Evolutionary conservation across 2,113 vertebrate species (phyloP).

Genomic region (Gymnarchus niloticus): DNA sequence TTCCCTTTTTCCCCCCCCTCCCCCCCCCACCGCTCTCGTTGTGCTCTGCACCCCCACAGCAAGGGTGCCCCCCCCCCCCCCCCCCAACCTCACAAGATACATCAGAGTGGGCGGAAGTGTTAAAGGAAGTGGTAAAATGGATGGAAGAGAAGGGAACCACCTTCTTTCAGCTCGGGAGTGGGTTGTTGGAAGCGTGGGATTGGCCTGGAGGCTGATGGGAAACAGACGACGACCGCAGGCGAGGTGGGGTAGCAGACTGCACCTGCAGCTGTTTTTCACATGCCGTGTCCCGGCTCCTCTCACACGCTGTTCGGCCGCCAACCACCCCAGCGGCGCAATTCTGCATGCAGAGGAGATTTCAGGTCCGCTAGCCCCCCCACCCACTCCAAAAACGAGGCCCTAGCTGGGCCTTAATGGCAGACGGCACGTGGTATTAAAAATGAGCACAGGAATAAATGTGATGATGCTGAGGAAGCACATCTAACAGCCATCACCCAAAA

Average conservation of each 20-base stretch:
- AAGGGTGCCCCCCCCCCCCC: too few relatives aligned
- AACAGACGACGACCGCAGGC: background rate
- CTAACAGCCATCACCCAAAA: background rate
- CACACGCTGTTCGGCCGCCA: background rate
- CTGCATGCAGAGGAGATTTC: too few relatives aligned
- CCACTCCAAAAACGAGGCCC: background rate
- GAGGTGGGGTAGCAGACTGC: background rate
- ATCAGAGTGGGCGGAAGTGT: background rate
- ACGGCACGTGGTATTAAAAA: background rate
- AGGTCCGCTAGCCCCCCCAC: too few relatives aligned
- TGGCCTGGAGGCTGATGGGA: background rate
- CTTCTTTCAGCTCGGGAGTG: background rate
- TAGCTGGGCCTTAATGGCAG: too few relatives aligned
- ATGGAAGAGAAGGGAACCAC: background rate
- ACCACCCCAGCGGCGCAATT: too few relatives aligned
- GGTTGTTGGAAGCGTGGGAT: background rate
- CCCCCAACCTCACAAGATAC: background rate
- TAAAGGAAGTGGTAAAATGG: background rate
- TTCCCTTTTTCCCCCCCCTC: too few relatives aligned
- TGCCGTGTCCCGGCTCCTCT: background rate
- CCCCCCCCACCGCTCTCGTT: too few relatives aligned
- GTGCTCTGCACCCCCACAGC: too few relatives aligned
- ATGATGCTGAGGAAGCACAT: background rate
- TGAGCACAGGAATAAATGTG: too few relatives aligned
- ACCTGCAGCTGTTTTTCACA: background rate